Percentiles rank a stretch among this genome's conserved stretches.
Evolutionary conservation across 1,140 invertebrate species (phyloP).

Genomic region (Caenorhabditis latens): DNA sequence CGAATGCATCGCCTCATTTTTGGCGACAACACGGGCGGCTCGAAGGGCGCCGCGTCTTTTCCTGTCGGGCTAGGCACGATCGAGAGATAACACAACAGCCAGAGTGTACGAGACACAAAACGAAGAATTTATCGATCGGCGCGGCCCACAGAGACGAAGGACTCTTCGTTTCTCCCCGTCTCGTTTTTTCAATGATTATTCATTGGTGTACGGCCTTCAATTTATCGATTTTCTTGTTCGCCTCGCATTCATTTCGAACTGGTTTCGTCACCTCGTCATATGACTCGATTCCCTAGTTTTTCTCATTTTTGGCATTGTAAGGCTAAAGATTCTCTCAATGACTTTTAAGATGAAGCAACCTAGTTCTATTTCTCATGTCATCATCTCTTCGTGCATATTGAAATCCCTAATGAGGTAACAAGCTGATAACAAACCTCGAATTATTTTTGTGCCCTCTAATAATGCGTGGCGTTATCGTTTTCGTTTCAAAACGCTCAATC

Average conservation of each 20-base stretch:
- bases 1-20: not conserved
- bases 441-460: no score
- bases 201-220: constrained; percentile 19
- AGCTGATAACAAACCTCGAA: no score
- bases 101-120: not conserved
- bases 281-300: not conserved
- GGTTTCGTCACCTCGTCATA: constrained; percentile 4
- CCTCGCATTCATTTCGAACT: constrained; percentile 16
- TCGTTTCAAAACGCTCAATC: not conserved
- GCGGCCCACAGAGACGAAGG: not conserved
- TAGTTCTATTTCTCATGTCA: no score
- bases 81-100: not conserved
- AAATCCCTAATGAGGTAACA: no score
- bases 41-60: constrained; percentile 42
- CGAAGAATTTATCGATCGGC: constrained; percentile 19
- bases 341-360: no score
- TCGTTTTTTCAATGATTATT: constrained; percentile 30
- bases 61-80: not conserved
- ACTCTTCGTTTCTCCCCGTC: constrained; percentile 22
- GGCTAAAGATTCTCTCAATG: no score
- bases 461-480: not conserved
- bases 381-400: no score
- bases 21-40: constrained; percentile 46
- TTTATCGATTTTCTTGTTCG: constrained; percentile 13
- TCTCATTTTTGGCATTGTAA: not conserved